Percentiles rank a stretch among this genome's conserved stretches.
These are phyloP conservation scores for Electrophaes corylata DNA, from an alignment of 2,888 invertebrate genomes.

Conservation along the genomic window DNA sequence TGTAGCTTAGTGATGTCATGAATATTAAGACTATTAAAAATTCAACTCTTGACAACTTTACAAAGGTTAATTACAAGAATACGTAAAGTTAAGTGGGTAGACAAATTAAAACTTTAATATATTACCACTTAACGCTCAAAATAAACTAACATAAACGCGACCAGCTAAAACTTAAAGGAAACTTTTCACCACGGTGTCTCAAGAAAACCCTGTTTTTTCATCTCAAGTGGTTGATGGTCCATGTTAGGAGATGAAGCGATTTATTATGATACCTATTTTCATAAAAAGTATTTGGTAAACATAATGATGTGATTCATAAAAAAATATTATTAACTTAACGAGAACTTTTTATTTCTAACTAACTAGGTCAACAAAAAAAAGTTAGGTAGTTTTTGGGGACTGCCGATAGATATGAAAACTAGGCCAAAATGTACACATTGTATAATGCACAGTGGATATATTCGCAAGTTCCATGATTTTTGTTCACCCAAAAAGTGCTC, in stretches of 20 bases:
- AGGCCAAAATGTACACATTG: too few relatives aligned
- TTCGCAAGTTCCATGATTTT: too few relatives aligned
- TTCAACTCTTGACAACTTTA: slow-evolving; percentile 18
- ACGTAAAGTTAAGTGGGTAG: slow-evolving; percentile 23
- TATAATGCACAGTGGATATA: too few relatives aligned
- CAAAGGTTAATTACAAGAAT: slow-evolving; percentile 20
- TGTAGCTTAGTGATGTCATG: slow-evolving; percentile 1
- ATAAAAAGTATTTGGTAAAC: too few relatives aligned
- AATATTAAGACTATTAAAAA: slow-evolving; percentile 23
- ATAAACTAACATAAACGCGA: slow-evolving; percentile 77
- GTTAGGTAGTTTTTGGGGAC: too few relatives aligned
- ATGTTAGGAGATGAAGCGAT: slow-evolving; percentile 20
- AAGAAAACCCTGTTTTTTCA: slow-evolving; percentile 68
- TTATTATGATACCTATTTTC: neutral
- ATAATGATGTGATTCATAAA: too few relatives aligned
- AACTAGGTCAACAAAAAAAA: too few relatives aligned
- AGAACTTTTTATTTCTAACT: too few relatives aligned
- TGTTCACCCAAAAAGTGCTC: too few relatives aligned
- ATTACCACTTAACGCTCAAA: slow-evolving; percentile 67
- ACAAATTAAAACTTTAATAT: slow-evolving; percentile 36
- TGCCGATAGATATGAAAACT: too few relatives aligned
- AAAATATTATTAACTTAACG: too few relatives aligned
- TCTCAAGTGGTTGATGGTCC: slow-evolving; percentile 40
- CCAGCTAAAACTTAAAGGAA: slow-evolving; percentile 52
- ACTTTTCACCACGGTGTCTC: slow-evolving; percentile 67